These are phyloP conservation scores for Tangara arthus DNA, from an alignment of 2,797 vertebrate species.

Conservation along the genomic window DNA sequence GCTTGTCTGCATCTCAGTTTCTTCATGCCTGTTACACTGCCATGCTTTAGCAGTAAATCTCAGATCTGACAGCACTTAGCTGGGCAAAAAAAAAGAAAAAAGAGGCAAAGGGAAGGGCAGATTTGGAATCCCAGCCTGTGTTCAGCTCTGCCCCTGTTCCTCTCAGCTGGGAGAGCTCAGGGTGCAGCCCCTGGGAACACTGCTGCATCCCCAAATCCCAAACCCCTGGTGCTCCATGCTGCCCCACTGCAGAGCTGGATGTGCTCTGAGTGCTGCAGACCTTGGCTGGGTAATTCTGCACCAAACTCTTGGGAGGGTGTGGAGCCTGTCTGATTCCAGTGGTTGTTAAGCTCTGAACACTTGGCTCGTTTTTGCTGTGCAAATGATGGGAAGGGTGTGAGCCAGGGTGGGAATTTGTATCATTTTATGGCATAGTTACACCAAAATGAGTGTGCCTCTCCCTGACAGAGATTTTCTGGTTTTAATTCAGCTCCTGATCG, in stretches of 20 bases:
- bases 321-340: background rate
- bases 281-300: background rate
- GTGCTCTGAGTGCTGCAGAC: background rate
- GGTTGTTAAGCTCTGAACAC: background rate
- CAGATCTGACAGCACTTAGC: background rate
- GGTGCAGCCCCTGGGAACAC: background rate
- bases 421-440: background rate
- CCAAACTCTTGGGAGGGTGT: accelerated
- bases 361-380: background rate
- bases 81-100: background rate
- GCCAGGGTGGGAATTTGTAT: background rate
- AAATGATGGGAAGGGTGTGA: background rate
- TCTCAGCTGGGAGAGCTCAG: background rate
- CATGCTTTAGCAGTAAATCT: background rate
- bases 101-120: background rate
- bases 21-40: background rate
- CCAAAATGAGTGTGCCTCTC: background rate
- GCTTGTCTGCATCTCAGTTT: background rate
- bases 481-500: background rate
- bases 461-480: background rate
- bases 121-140: background rate
- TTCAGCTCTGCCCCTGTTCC: background rate
- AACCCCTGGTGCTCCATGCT: accelerated
- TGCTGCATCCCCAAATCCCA: background rate
- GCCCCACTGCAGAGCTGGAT: background rate